These are phyloP conservation scores for Drosophila arawakana DNA, from an alignment of 1,140 invertebrate genomes.

Conservation along the genomic window DNA sequence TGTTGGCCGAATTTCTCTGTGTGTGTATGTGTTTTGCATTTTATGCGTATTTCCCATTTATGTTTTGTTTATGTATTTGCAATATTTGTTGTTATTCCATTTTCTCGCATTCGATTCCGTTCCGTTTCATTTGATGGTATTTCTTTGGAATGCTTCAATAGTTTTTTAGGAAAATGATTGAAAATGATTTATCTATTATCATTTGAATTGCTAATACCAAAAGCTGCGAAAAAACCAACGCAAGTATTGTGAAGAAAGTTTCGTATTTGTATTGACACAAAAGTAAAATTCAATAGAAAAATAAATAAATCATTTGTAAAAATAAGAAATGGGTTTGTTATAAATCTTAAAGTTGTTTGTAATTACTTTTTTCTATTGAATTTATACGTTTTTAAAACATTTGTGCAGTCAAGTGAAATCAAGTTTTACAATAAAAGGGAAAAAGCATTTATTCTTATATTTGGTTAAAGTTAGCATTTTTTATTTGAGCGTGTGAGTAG, in stretches of 20 bases:
- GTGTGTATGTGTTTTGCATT: constrained; percentile 15
- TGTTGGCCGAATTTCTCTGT: constrained; percentile 22
- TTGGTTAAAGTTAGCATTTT: too few species aligned
- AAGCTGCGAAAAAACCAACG: background rate
- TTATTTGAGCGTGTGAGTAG: background rate
- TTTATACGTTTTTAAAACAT: too few species aligned
- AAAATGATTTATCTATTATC: constrained; percentile 34
- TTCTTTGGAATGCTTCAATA: constrained; percentile 1
- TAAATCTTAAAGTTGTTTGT: too few species aligned
- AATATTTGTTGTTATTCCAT: constrained; percentile 6
- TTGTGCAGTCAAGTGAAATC: too few species aligned
- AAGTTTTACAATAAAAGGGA: too few species aligned
- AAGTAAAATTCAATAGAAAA: background rate
- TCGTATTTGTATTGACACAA: background rate
- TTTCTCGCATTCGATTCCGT: background rate
- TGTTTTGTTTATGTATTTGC: constrained; percentile 27
- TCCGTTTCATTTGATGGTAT: constrained; percentile 1
- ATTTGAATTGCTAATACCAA: constrained; percentile 22
- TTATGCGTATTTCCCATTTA: constrained; percentile 28
- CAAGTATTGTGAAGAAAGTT: background rate
- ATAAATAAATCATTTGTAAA: background rate
- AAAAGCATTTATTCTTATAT: too few species aligned
- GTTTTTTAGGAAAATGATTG: constrained; percentile 30
- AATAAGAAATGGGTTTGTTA: background rate
- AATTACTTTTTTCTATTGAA: too few species aligned